Evolutionary conservation across 2,888 invertebrate species (phyloP), one percentile per base, ranked within the genome.

Genomic region (Synanthedon formicaeformis): DNA sequence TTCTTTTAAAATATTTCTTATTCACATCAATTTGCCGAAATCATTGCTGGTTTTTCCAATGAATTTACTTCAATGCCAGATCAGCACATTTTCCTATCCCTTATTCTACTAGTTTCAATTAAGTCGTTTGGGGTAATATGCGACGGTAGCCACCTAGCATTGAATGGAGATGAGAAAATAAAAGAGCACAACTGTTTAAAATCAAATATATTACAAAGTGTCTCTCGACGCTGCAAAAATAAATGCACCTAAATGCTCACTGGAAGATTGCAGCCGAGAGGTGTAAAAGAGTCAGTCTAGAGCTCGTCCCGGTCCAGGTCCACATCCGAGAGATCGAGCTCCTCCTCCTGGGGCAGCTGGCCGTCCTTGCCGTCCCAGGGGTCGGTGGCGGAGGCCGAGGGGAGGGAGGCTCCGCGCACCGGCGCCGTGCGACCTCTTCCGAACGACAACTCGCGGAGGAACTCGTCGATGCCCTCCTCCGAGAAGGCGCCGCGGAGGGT

Each of bases 291-390:
- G 45, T 12, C 12, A 14, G 60, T 62, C 90, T 91, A 93, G 77
- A 94, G 84, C 77, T 94, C 94, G 61, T 94, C 93, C 74, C 92
- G 93, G 34, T 34, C 34, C 8, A 34, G 87, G 60, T 94, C 94
- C 18, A 97, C 89, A 76, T 98, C 97, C 40, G 96, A 96, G 53
- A 97, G 91, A 87, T 97, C 97, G 58, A 96, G 93, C 60, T 97
- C 96, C 67, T 98, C 97, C 75, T 95, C 94, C 41, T 85, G 89
- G 2, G 96, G 95, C 64, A 94, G 83, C 67, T 94, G 93, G 0
- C 95, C 97, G 73, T 99, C 98, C 72, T 97, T 94, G 14, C 98
- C 98, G 76, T 99, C 98, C 98, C 98, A 99, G 0, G 95, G 87
- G 23, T 93, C 92, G 0, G 90, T 89, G 49, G 82, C 81, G 8